Percentiles rank a stretch among this genome's conserved stretches.
Evolutionary conservation across 2,888 invertebrate species (phyloP).

Genomic region (Xylota sylvarum): DNA sequence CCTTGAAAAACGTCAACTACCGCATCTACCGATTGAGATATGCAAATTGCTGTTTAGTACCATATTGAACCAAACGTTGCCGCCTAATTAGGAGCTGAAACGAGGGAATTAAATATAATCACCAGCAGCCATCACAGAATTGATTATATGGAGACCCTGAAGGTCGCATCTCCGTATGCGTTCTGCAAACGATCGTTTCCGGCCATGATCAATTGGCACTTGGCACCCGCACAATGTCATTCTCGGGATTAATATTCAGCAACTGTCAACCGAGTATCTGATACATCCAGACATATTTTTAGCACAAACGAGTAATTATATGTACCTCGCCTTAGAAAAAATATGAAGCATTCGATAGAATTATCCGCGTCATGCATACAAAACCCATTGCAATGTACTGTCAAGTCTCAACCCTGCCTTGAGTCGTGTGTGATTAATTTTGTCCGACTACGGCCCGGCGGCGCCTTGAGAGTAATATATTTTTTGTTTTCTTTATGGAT

Average conservation of each 20-base stretch:
- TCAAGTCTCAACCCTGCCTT: conserved; percentile 51
- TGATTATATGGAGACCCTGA: conserved; percentile 65
- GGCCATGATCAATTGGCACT: conserved; percentile 52
- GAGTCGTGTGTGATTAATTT: conserved; percentile 55
- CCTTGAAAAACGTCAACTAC: conserved; percentile 64
- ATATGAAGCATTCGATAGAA: conserved; percentile 59
- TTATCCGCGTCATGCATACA: conserved; percentile 53
- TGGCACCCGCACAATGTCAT: conserved; percentile 74
- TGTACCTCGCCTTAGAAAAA: conserved; percentile 69
- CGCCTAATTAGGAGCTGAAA: conserved; percentile 64
- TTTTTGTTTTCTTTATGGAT: conserved; percentile 29
- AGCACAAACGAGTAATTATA: conserved; percentile 53
- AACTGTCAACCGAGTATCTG: conserved; percentile 51
- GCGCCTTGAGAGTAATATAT: conserved; percentile 55
- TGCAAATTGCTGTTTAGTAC: conserved; percentile 54
- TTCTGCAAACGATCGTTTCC: conserved; percentile 60
- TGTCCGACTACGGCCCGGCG: conserved; percentile 30
- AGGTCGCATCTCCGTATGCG: conserved; percentile 60
- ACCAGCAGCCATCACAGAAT: conserved; percentile 16
- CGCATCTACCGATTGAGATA: conserved; percentile 15
- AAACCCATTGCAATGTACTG: conserved; percentile 22
- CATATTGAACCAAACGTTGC: conserved; percentile 42
- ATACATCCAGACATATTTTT: conserved; percentile 69
- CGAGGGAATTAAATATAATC: conserved; percentile 53
- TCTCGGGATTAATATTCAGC: conserved; percentile 67